phyloP scores from a whole-genome alignment of 1,140 invertebrate species.

The Rhagoletis pomonella region DNA sequence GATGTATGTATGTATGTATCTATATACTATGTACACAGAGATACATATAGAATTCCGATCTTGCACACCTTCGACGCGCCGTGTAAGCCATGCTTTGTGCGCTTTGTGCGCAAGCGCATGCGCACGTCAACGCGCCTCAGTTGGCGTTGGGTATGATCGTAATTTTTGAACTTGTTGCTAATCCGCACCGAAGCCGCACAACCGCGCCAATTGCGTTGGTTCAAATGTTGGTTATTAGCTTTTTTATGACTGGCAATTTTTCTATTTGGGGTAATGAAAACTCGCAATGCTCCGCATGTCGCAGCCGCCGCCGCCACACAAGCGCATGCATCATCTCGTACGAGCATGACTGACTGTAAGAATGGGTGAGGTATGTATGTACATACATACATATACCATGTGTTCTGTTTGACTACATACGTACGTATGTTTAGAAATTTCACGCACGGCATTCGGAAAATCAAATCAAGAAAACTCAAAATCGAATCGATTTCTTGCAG shows the following conservation, averaged over 20 bases:
- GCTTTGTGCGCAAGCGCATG: background rate
- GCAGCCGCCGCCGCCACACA: background rate
- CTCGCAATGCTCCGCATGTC: background rate
- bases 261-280: conserved; percentile 34
- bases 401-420: background rate
- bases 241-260: conserved; percentile 22
- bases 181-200: background rate
- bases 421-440: background rate
- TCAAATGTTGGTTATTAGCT: conserved; percentile 27
- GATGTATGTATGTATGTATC: background rate
- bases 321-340: background rate
- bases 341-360: too few species aligned
- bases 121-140: background rate
- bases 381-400: background rate
- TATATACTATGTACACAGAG: background rate
- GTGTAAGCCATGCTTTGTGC: background rate
- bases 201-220: background rate
- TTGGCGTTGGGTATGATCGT: background rate
- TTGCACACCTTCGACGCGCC: background rate
- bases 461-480: conserved; percentile 32
- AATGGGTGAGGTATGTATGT: too few species aligned
- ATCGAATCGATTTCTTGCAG: conserved; percentile 7
- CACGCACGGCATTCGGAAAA: background rate
- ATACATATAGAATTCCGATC: background rate
- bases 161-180: conserved; percentile 12